Conservation (phyloP, 2,797 vertebrate genomes). For the Tiaroga cobitis region DNA sequence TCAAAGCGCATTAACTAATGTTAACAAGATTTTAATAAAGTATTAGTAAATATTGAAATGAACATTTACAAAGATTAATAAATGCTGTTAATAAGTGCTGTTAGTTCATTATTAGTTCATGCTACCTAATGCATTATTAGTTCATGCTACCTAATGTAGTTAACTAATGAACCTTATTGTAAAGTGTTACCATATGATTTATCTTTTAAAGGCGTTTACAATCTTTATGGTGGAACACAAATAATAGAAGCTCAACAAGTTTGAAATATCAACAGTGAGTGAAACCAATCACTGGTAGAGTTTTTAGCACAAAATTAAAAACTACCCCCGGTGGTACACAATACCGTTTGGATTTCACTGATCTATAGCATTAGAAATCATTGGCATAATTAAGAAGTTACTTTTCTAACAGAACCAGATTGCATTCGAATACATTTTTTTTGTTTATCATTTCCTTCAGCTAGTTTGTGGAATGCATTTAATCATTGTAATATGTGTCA, state of each 20-base stretch:
- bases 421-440: neutral
- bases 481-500: neutral
- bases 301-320: neutral
- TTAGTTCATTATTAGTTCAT: no score
- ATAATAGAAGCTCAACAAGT: neutral
- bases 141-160: no score
- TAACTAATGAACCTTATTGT: no score
- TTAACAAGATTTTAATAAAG: no score
- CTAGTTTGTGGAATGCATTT: neutral
- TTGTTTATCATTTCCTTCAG: neutral
- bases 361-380: neutral
- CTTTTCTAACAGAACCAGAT: neutral
- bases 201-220: neutral
- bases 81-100: no score
- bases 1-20: no score
- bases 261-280: neutral
- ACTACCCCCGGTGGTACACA: neutral
- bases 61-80: no score
- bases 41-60: no score
- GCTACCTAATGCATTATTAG: no score
- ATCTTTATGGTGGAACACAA: neutral
- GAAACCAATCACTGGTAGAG: neutral
- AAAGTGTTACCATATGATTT: neutral
- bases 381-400: neutral
- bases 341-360: neutral